Evolutionary conservation across 2,888 invertebrate species (phyloP).

Genomic region (Dasypogon diadema): DNA sequence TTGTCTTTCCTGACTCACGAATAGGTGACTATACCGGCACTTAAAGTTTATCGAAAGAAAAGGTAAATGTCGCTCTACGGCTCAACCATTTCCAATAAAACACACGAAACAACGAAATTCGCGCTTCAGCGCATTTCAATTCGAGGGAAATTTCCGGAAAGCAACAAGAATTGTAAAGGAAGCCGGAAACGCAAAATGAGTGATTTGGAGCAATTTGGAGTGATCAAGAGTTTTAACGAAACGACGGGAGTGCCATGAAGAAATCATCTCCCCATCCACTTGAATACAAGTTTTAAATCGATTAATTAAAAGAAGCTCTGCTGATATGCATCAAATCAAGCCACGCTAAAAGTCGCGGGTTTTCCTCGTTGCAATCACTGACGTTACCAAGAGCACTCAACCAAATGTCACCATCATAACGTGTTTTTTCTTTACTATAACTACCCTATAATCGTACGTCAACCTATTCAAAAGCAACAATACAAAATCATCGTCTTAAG

Average conservation of each 20-base stretch:
- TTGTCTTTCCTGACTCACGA: not conserved
- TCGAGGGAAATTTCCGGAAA: constrained; percentile 43
- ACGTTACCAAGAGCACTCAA: not conserved
- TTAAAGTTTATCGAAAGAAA: constrained; percentile 27
- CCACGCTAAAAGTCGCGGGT: not conserved
- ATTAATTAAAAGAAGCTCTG: not conserved
- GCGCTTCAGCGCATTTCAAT: constrained; percentile 26
- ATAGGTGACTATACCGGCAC: constrained; percentile 4
- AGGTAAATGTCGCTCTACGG: constrained; percentile 7
- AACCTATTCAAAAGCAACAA: not conserved
- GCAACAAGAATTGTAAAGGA: constrained; percentile 25
- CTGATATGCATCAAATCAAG: not conserved
- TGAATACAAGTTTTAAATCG: not conserved
- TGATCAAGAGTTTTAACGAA: not conserved
- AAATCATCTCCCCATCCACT: not conserved
- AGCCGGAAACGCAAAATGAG: constrained; percentile 34
- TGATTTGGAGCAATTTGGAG: not conserved
- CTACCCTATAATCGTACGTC: not conserved
- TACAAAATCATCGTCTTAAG: constrained; percentile 20
- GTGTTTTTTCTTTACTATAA: not conserved
- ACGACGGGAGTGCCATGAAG: not conserved
- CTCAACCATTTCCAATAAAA: constrained; percentile 13
- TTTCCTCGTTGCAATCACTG: not conserved
- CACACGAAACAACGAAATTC: constrained; percentile 24
- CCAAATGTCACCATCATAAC: not conserved